Base-by-base conservation (phyloP, 1,140 invertebrate species). In the Ceratina calcarata region DNA sequence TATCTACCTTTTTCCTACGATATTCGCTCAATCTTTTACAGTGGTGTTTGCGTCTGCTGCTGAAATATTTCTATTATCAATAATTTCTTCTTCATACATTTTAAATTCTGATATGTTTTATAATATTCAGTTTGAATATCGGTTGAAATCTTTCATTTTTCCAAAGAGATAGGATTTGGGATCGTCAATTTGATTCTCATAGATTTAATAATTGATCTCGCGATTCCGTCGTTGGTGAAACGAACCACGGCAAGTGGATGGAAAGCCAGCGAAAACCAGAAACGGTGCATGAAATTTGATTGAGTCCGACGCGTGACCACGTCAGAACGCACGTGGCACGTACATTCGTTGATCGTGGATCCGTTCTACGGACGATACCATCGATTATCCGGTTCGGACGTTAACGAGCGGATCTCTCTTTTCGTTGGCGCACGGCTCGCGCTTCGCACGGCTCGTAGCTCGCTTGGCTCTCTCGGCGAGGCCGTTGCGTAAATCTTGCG, bases 401-500 rank as follows among this genome's bases (percentile, higher is more conserved):
- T 86, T 86, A 86, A 86, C 84, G 85, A 86, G 84, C 81, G 66
- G 78, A 81, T 86, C 86, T 81, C 76, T 66, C 83, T 78, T 86
- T 86, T 86, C 85, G 85, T 86, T 86, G 83, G 84, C 80, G 84
- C 70, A 61, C 66, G 74, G 58, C 70, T 70, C 57, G 64, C 64
- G 49, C 20, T 20, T 51, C 27, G 66, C 51, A 32, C 27, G 37
- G 53, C 57, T 81, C 78, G 69, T 84, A 69, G 53, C 70, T 80
- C 73, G 82, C 80, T 60, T 76, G 69, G 16, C 73, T 87, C 83
- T 86, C 80, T 84, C 83, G 84, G 68, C 84, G 85, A 84, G 37
- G 37, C 37, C 87, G 86, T 86, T 89, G 88, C 89, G 89, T 91
- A 91, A 91, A 91, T 91, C 90, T 91, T 87, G 85, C 72, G 78